These are phyloP conservation scores for Clarias platycephalus DNA, from an alignment of 2,797 vertebrate species.

Conservation along the genomic window DNA sequence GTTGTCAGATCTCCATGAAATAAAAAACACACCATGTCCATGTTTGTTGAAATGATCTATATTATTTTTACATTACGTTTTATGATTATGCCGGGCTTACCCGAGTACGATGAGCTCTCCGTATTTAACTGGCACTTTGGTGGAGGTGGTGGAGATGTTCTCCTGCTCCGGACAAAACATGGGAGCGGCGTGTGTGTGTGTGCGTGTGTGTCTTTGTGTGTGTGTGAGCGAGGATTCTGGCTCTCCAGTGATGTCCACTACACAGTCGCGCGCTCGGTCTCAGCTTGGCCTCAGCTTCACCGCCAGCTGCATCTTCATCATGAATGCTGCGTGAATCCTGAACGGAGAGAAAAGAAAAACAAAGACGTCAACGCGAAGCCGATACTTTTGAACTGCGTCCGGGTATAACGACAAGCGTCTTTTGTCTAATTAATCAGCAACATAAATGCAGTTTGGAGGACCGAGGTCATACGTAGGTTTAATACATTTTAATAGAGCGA, in stretches of 20 bases:
- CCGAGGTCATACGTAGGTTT: neutral
- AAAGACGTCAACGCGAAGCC: neutral
- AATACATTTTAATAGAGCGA: neutral
- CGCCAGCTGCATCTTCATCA: constrained; percentile 62
- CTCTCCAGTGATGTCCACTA: constrained; percentile 43
- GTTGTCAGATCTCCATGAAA: neutral
- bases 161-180: constrained; percentile 99
- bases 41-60: neutral
- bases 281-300: constrained; percentile 79
- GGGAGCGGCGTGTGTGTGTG: constrained; percentile 68
- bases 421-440: neutral
- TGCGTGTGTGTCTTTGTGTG: no score
- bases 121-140: constrained; percentile 98
- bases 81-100: constrained; percentile 76
- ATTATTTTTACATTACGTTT: no score
- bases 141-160: constrained; percentile 91
- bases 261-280: constrained; percentile 61
- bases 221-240: neutral
- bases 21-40: neutral
- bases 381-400: neutral
- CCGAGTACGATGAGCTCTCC: constrained; percentile 98
- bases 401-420: neutral
- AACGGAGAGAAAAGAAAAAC: constrained; percentile 43
- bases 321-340: constrained; percentile 59
- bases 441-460: neutral